A percentile compares a stretch with the other conserved stretches of the same genome.
Evolutionary conservation across 2,888 invertebrate genomes (phyloP).

Genomic region (Diploptera punctata): DNA sequence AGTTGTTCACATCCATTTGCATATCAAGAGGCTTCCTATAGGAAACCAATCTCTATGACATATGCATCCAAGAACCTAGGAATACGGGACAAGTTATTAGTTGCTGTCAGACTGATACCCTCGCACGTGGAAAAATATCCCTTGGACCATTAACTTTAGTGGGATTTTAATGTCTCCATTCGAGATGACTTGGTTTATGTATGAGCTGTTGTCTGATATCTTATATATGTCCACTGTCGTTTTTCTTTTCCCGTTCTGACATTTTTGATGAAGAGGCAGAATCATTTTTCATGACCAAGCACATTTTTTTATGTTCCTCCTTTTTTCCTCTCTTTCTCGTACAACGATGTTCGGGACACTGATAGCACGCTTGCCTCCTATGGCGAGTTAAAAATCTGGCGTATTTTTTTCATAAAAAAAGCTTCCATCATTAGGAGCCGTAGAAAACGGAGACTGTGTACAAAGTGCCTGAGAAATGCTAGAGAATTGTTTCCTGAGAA

Average conservation of each 20-base stretch:
- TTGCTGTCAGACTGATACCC: too few species aligned
- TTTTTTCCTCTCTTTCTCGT: not conserved
- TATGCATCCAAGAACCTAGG: too few species aligned
- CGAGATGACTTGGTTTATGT: not conserved
- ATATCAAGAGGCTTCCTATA: not conserved
- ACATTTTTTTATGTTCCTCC: too few species aligned
- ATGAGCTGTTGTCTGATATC: not conserved
- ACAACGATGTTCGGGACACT: not conserved
- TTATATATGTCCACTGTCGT: conserved; percentile 1
- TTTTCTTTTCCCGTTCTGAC: not conserved
- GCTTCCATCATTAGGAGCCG: too few species aligned
- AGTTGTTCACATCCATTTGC: too few species aligned
- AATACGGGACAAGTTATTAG: too few species aligned
- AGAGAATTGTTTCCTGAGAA: too few species aligned
- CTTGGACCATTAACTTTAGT: not conserved
- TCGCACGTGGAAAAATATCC: too few species aligned
- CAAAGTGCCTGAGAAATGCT: too few species aligned
- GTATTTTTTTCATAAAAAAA: too few species aligned
- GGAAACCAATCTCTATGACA: not conserved
- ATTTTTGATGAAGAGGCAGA: not conserved
- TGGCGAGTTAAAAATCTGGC: too few species aligned
- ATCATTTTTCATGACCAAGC: conserved; percentile 5
- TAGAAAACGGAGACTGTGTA: too few species aligned
- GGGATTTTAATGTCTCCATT: not conserved
- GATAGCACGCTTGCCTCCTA: not conserved